These are phyloP conservation scores for Eucera pruinosa DNA, from an alignment of 2,888 invertebrate genomes.

Conservation along the genomic window DNA sequence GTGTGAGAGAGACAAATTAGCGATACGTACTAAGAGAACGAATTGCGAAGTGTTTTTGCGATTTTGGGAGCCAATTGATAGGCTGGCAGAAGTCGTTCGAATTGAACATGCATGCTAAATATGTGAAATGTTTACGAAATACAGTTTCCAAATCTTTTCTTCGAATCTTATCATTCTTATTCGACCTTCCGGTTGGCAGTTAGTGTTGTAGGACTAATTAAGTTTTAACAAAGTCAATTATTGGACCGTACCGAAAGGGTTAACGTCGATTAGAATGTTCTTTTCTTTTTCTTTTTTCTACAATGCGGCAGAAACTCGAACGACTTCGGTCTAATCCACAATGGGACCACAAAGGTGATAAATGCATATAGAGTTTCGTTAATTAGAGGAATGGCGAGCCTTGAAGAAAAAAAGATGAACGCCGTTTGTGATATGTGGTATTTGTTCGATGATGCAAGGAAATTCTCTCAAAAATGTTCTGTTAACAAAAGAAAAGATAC, in stretches of 20 bases:
- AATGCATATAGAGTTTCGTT: slow-evolving; percentile 76
- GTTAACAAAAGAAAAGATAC: neutral
- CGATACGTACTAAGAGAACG: slow-evolving; percentile 61
- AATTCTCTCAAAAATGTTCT: neutral
- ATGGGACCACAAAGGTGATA: slow-evolving; percentile 83
- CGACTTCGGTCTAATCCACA: slow-evolving; percentile 78
- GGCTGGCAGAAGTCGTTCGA: slow-evolving; percentile 77
- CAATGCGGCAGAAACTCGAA: slow-evolving; percentile 52
- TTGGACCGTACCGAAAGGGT: neutral
- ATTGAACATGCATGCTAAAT: neutral
- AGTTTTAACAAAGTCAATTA: neutral
- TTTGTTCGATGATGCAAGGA: slow-evolving; percentile 23
- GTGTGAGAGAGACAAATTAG: slow-evolving; percentile 29
- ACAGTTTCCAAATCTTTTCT: neutral
- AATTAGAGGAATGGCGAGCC: slow-evolving; percentile 70
- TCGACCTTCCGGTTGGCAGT: neutral
- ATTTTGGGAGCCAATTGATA: slow-evolving; percentile 82
- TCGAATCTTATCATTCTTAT: neutral
- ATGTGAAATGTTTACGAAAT: neutral
- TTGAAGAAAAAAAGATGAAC: slow-evolving; percentile 39
- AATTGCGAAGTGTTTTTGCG: slow-evolving; percentile 45
- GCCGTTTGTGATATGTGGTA: neutral
- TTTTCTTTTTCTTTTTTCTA: neutral
- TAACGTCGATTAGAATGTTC: neutral
- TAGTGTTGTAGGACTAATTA: neutral